Conservation (phyloP, 2,888 invertebrate genomes). For the Epirrita christyi region DNA sequence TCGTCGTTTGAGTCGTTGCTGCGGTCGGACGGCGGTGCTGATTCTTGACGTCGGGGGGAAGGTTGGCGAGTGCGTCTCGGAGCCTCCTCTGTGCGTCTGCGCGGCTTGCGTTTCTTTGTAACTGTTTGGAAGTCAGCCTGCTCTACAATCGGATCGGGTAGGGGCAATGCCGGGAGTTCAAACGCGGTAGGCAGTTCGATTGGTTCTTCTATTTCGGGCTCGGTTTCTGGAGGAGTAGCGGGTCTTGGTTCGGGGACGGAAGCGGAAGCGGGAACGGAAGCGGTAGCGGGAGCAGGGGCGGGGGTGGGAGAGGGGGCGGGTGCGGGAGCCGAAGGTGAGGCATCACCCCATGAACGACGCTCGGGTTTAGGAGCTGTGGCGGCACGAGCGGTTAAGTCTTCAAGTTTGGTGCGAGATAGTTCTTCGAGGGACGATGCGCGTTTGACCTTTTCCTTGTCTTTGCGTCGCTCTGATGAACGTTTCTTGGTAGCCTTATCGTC, state of each 20-base stretch:
- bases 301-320: slow-evolving; percentile 36
- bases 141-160: slow-evolving; percentile 60
- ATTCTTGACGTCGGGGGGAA: slow-evolving; percentile 83
- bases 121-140: slow-evolving; percentile 92
- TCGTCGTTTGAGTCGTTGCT: slow-evolving; percentile 92
- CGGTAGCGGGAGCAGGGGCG: slow-evolving; percentile 30
- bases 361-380: slow-evolving; percentile 69
- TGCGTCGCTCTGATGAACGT: slow-evolving; percentile 78
- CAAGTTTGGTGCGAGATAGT: slow-evolving; percentile 90
- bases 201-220: slow-evolving; percentile 73
- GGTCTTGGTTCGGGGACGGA: slow-evolving; percentile 36
- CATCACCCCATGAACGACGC: slow-evolving; percentile 88
- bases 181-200: slow-evolving; percentile 46
- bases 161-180: slow-evolving; percentile 34
- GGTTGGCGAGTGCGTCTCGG: slow-evolving; percentile 54
- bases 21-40: slow-evolving; percentile 93
- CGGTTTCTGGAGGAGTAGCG: slow-evolving; percentile 26
- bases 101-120: slow-evolving; percentile 92
- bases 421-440: slow-evolving; percentile 93
- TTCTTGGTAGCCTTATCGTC: slow-evolving; percentile 79
- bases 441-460: slow-evolving; percentile 80
- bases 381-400: slow-evolving; percentile 85
- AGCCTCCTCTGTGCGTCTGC: slow-evolving; percentile 86
- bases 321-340: slow-evolving; percentile 76
- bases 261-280: slow-evolving; percentile 27